Conservation (phyloP, 2,113 vertebrate species). For the Natator depressus region DNA sequence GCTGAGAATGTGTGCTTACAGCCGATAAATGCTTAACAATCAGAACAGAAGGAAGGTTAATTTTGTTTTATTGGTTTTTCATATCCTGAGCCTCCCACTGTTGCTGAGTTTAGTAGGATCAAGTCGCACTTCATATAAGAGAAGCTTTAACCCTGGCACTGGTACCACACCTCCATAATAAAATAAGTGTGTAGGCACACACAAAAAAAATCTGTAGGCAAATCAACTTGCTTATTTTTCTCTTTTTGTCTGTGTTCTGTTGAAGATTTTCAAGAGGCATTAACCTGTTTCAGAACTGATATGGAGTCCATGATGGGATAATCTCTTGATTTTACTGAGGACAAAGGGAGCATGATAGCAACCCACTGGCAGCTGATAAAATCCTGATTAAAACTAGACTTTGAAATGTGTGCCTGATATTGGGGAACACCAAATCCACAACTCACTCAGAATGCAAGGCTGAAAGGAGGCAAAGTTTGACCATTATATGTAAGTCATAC, state of each 20-base stretch:
- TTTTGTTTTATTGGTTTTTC: not conserved
- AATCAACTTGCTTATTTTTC: not conserved
- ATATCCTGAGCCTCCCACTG: not conserved
- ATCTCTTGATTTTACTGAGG: not conserved
- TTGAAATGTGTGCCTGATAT: not conserved
- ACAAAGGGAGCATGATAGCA: not conserved
- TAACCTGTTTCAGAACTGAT: not conserved
- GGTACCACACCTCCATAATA: not conserved
- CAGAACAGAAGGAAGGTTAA: not conserved
- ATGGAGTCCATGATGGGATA: too few relatives aligned
- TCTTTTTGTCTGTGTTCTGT: not conserved
- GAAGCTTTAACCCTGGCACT: not conserved
- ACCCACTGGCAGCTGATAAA: not conserved
- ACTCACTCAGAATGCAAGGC: not conserved
- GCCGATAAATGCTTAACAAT: not conserved
- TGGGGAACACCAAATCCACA: not conserved
- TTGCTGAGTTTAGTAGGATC: not conserved
- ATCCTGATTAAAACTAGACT: not conserved
- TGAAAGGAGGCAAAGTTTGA: not conserved
- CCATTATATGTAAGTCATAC: fast-evolving
- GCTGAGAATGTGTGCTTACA: not conserved
- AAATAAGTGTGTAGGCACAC: not conserved
- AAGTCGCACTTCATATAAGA: not conserved
- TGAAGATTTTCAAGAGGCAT: not conserved
- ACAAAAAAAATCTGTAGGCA: too few relatives aligned